These are phyloP conservation scores for Caranx melampygus DNA, from an alignment of 2,113 vertebrate genomes.

Conservation along the genomic window DNA sequence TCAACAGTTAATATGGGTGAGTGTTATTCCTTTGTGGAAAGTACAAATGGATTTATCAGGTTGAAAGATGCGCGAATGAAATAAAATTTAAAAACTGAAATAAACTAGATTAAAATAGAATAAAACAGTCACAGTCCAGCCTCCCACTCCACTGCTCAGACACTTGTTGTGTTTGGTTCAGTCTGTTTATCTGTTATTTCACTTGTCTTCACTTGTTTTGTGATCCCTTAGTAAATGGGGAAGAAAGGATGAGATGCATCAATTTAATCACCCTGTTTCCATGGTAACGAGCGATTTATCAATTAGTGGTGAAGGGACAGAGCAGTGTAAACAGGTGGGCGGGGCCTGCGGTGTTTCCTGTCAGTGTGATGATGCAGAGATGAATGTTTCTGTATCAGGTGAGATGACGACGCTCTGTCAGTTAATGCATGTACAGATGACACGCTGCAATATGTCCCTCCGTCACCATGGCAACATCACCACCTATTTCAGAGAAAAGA, in stretches of 20 bases:
- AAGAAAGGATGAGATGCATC: not conserved
- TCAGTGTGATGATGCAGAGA: conserved; percentile 31
- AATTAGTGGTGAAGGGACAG: conserved; percentile 12
- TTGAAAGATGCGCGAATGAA: no score
- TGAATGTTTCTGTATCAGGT: conserved; percentile 29
- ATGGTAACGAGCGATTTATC: conserved; percentile 11
- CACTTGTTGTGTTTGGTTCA: no score
- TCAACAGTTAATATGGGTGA: no score
- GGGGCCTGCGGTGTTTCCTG: not conserved
- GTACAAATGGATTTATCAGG: no score
- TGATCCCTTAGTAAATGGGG: no score
- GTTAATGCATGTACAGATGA: conserved; percentile 39
- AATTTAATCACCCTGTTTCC: not conserved
- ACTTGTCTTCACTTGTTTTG: no score
- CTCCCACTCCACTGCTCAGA: no score
- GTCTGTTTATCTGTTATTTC: no score
- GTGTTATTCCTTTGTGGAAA: no score
- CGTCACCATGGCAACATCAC: conserved; percentile 61
- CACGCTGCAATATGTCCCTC: conserved; percentile 47
- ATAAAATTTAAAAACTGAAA: no score
- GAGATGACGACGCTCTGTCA: conserved; percentile 48
- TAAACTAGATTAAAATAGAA: no score
- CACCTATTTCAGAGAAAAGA: conserved; percentile 38
- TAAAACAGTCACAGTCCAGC: no score
- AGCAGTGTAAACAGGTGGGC: not conserved